A percentile compares a stretch with the other conserved stretches of the same genome.
Conservation (phyloP, 2,888 invertebrate genomes). For the Brachyptera putata region DNA sequence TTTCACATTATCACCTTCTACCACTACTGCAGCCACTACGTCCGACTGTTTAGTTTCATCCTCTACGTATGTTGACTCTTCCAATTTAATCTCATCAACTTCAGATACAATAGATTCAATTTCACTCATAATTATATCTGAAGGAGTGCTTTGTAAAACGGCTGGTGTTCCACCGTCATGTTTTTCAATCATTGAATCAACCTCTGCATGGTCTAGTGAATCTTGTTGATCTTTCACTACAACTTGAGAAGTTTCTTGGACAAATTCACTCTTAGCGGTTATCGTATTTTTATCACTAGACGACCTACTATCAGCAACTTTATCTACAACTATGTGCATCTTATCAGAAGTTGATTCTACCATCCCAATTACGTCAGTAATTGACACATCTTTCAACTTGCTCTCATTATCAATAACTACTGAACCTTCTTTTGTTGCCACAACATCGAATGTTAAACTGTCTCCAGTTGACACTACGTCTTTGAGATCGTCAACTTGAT, state of each 20-base stretch:
- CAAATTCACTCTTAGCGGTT: constrained; percentile 15
- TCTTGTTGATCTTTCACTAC: constrained; percentile 23
- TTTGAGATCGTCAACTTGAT: too few relatives aligned
- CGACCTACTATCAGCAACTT: constrained; percentile 10
- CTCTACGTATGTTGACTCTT: not conserved
- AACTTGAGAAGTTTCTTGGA: constrained; percentile 21
- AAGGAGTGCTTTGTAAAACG: not conserved
- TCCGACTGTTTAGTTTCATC: too few relatives aligned
- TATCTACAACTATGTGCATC: not conserved
- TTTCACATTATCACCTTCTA: not conserved
- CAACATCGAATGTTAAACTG: too few relatives aligned
- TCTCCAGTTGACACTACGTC: too few relatives aligned
- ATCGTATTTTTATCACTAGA: too few relatives aligned
- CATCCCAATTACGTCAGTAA: not conserved
- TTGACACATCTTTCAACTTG: too few relatives aligned
- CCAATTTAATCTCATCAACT: constrained; percentile 7
- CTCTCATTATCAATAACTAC: too few relatives aligned
- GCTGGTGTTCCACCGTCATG: not conserved
- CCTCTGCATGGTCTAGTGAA: constrained; percentile 11
- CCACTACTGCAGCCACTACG: too few relatives aligned
- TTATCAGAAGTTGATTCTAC: constrained; percentile 22
- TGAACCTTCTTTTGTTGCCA: too few relatives aligned
- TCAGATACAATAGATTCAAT: constrained; percentile 7
- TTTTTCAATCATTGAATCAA: constrained; percentile 5
- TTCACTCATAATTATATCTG: constrained; percentile 7